These are phyloP conservation scores for Cremastinae sp. DNA, from an alignment of 2,888 invertebrate species.

Conservation along the genomic window DNA sequence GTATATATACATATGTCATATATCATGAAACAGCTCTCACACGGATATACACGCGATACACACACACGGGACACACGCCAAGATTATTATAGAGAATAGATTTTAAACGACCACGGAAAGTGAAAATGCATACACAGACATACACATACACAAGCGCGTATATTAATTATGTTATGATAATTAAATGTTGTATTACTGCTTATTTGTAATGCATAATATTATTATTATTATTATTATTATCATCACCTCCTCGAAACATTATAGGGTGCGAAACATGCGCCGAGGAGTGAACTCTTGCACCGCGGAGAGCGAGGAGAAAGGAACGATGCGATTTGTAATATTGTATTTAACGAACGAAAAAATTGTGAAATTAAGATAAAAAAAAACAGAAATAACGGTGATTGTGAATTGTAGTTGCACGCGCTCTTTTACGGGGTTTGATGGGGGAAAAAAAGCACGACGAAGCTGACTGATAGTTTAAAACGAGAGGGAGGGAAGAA, in stretches of 20 bases:
- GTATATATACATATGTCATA: slow-evolving; percentile 63
- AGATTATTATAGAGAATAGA: slow-evolving; percentile 29
- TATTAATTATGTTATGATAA: slow-evolving; percentile 75
- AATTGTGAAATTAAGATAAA: slow-evolving; percentile 24
- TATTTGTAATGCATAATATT: slow-evolving; percentile 76
- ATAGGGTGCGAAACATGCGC: slow-evolving; percentile 61
- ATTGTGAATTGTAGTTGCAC: slow-evolving; percentile 58
- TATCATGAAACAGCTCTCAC: slow-evolving; percentile 50
- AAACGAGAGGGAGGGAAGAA: slow-evolving; percentile 7
- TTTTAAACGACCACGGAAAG: slow-evolving; percentile 10
- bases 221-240: slow-evolving; percentile 58
- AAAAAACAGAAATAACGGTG: slow-evolving; percentile 38
- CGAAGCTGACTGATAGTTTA: slow-evolving; percentile 6
- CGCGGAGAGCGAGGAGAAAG: slow-evolving; percentile 6
- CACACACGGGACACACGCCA: slow-evolving; percentile 11
- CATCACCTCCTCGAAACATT: slow-evolving; percentile 63
- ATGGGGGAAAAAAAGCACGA: slow-evolving; percentile 1
- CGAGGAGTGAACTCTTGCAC: slow-evolving; percentile 35
- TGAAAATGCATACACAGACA: slow-evolving; percentile 6
- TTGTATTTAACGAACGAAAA: slow-evolving; percentile 41
- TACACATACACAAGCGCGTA: slow-evolving; percentile 55
- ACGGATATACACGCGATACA: slow-evolving; percentile 25
- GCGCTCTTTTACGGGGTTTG: slow-evolving; percentile 44
- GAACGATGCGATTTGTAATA: slow-evolving; percentile 47
- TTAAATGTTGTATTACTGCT: slow-evolving; percentile 79